Evolutionary conservation across 2,113 vertebrate species (phyloP).

Genomic region (Murina feae): DNA sequence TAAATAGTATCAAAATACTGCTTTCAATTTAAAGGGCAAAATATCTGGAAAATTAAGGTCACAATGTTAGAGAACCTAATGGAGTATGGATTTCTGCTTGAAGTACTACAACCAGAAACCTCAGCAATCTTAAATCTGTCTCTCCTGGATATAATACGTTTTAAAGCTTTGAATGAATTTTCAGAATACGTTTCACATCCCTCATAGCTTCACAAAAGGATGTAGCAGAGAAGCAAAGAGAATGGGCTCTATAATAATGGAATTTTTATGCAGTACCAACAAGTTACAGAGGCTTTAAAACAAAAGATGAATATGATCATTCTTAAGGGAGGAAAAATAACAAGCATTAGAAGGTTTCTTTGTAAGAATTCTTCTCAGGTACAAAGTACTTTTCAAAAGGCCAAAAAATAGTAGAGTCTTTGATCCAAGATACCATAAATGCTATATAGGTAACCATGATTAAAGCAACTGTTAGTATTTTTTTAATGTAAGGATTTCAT

Average conservation of each 20-base stretch:
- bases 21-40: conserved; percentile 81
- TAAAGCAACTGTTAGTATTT: conserved; percentile 54
- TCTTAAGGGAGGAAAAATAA: conserved; percentile 56
- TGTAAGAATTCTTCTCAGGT: conserved; percentile 51
- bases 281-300: conserved; percentile 41
- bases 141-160: conserved; percentile 74
- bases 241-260: conserved; percentile 38
- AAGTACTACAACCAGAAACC: conserved; percentile 79
- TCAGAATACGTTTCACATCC: conserved; percentile 65
- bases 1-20: conserved; percentile 80
- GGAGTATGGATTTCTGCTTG: conserved; percentile 80
- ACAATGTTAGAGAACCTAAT: conserved; percentile 78
- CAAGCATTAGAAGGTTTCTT: conserved; percentile 36
- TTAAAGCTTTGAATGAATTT: conserved; percentile 78
- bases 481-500: conserved; percentile 18
- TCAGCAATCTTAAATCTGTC: conserved; percentile 78
- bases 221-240: conserved; percentile 59
- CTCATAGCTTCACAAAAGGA: conserved; percentile 68
- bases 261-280: conserved; percentile 65
- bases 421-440: conserved; percentile 38
- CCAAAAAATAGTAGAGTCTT: conserved; percentile 43
- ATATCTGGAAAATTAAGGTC: conserved; percentile 84
- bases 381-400: conserved; percentile 45
- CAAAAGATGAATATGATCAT: conserved; percentile 51
- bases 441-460: conserved; percentile 11